These are phyloP conservation scores for Pseudorhombus dupliciocellatus DNA, from an alignment of 2,113 vertebrate species.

Conservation along the genomic window DNA sequence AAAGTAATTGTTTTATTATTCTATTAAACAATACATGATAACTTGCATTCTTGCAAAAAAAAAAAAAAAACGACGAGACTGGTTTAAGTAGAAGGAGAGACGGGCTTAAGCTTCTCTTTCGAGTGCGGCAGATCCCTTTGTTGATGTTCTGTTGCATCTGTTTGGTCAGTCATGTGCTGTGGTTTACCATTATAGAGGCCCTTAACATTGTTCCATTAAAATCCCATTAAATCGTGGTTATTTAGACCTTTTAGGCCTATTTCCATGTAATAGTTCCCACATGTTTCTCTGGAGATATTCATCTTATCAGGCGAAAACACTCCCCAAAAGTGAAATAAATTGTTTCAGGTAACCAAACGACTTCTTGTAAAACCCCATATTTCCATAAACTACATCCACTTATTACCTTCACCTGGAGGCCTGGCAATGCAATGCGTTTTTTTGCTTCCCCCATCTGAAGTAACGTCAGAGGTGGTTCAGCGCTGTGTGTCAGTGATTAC, in stretches of 20 bases:
- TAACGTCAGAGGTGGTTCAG: constrained; percentile 14
- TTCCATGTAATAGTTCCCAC: constrained; percentile 64
- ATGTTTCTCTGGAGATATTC: constrained; percentile 61
- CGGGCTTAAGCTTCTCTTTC: constrained; percentile 4
- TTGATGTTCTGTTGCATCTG: constrained; percentile 40
- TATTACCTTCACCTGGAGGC: constrained; percentile 34
- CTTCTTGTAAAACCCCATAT: constrained; percentile 58
- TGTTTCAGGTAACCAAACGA: constrained; percentile 53
- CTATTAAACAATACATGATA: constrained; percentile 42
- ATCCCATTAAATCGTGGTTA: constrained; percentile 57
- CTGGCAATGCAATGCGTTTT: constrained; percentile 7
- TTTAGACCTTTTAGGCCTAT: constrained; percentile 59
- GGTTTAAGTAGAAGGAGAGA: constrained; percentile 23
- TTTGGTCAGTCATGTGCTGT: constrained; percentile 33
- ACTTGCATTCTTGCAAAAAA: constrained; percentile 46
- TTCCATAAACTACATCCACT: constrained; percentile 40
- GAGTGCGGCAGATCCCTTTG: constrained; percentile 27
- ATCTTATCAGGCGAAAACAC: constrained; percentile 63
- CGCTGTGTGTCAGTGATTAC: constrained; percentile 8
- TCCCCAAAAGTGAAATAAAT: constrained; percentile 34
- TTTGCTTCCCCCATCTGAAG: constrained; percentile 1
- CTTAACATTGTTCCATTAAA: constrained; percentile 55
- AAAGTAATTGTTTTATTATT: constrained; percentile 59
- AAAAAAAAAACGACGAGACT: constrained; percentile 33
- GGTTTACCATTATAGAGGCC: constrained; percentile 42